Evolutionary conservation across 2,888 invertebrate species (phyloP).

Genomic region (Caenorhabditis macrosperma): DNA sequence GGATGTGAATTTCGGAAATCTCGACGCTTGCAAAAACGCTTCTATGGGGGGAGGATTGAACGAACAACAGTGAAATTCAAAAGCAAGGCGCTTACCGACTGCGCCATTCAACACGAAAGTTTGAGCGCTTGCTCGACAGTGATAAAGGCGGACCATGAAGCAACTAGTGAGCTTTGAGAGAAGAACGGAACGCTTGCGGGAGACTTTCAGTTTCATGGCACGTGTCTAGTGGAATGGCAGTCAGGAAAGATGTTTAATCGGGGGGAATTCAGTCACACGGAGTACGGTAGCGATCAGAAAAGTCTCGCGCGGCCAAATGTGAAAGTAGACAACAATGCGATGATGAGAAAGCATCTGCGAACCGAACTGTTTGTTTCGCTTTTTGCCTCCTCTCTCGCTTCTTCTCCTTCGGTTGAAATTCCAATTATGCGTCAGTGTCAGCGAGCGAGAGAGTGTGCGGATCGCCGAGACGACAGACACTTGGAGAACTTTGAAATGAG

Average conservation of each 20-base stretch:
- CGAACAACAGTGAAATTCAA: no score
- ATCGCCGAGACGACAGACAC: not conserved
- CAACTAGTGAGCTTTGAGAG: no score
- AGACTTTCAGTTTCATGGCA: no score
- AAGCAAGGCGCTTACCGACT: no score
- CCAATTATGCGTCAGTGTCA: conserved; percentile 56
- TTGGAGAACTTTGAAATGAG: conserved; percentile 37
- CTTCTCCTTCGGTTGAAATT: conserved; percentile 33
- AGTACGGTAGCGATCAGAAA: conserved; percentile 2
- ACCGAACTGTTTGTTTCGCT: conserved; percentile 23
- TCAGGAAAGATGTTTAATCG: not conserved
- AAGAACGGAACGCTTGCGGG: no score
- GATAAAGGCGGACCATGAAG: no score
- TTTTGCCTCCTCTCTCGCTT: not conserved
- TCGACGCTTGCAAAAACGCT: no score
- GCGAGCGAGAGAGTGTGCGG: conserved; percentile 4
- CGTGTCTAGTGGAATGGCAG: not conserved
- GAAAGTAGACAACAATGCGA: conserved; percentile 22
- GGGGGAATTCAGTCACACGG: not conserved
- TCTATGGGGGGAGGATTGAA: no score
- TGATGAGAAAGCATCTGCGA: conserved; percentile 6
- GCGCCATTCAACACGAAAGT: no score
- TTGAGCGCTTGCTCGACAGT: no score
- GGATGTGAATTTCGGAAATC: no score
- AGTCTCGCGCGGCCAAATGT: conserved; percentile 24